Evolutionary conservation across 2,888 invertebrate genomes (phyloP), one percentile per base, ranked within the genome.

Genomic region (Epicampocera succincta): DNA sequence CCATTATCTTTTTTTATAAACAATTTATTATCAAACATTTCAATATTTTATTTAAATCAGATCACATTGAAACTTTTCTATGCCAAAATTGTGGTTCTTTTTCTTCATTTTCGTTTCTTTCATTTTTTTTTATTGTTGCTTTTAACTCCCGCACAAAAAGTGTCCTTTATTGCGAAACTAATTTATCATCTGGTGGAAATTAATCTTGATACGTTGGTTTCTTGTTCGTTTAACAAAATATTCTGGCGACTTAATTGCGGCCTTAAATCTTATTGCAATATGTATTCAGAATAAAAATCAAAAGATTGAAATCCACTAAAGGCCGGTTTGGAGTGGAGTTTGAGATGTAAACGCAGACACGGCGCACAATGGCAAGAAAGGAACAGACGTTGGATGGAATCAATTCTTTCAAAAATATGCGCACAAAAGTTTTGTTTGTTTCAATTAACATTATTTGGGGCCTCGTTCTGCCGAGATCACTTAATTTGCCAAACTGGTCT

Each of bases 151-250:
- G 58, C 63, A 83, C 83, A 73, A 69, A 73, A 69, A 83, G 25
- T 77, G 74, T 77, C 65, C 71, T 80, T 76, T 25, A 75, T 69
- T 80, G 76, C 74, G 71, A 60, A 82, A 82, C 82, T 82, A 84
- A 82, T 83, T 82, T 84, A 85, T 83, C 82, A 82, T 85, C 82
- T 80, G 80, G 75, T 81, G 69, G 78, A 82, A 84, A 80, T 84
- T 83, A 83, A 84, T 85, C 85, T 83, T 84, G 84, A 85, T 83
- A 78, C 84, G 82, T 85, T 78, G 79, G 76, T 58, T 74, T 68
- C 9, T 33, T 69, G 66, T 76, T 42, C 25, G 19, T 63, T 56
- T 44, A 29, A 72, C 71, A 74, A 58, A 81, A 69, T 74, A 73
- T 71, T 69, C 65, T 80, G 78, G 78, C 78, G 69, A 75, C 78